phyloP scores from a whole-genome alignment of 1,140 invertebrate species.

The Drosophila repletoides region DNA sequence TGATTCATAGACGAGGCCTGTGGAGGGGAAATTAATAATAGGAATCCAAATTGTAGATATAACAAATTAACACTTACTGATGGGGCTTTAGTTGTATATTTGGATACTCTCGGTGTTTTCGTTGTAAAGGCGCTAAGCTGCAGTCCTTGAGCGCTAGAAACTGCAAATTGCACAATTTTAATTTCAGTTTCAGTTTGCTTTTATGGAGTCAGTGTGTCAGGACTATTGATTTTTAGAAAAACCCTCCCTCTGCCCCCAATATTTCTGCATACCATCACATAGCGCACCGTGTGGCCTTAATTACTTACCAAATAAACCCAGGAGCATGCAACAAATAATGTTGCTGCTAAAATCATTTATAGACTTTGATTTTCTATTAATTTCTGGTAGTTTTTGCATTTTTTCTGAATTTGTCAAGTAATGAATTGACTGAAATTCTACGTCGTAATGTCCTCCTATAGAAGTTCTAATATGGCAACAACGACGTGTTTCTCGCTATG shows the following conservation, averaged over 20 bases:
- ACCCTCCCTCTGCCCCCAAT: background rate
- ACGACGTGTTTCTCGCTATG: constrained; percentile 56
- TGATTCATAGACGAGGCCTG: constrained; percentile 74
- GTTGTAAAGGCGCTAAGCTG: constrained; percentile 84
- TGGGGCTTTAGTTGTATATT: constrained; percentile 84
- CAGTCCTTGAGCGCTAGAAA: constrained; percentile 59
- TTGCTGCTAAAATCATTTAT: constrained; percentile 7
- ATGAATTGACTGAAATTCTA: constrained; percentile 18
- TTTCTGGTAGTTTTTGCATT: constrained; percentile 24
- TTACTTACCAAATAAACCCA: constrained; percentile 43
- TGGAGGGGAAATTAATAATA: constrained; percentile 9
- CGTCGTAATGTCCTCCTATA: constrained; percentile 28
- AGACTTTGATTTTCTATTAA: constrained; percentile 9
- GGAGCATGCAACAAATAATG: constrained; percentile 8
- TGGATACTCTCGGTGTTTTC: constrained; percentile 84
- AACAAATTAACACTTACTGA: constrained; percentile 75
- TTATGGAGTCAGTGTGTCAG: constrained; percentile 62
- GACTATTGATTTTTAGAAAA: constrained; percentile 69
- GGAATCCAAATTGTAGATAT: background rate
- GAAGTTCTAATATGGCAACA: constrained; percentile 13
- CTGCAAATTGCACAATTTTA: constrained; percentile 42
- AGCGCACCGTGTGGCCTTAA: background rate
- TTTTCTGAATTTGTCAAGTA: constrained; percentile 18
- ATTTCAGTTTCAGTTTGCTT: constrained; percentile 4
- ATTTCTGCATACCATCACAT: background rate